phyloP scores from a whole-genome alignment of 2,888 invertebrate genomes.

The Tridacna gigas region DNA sequence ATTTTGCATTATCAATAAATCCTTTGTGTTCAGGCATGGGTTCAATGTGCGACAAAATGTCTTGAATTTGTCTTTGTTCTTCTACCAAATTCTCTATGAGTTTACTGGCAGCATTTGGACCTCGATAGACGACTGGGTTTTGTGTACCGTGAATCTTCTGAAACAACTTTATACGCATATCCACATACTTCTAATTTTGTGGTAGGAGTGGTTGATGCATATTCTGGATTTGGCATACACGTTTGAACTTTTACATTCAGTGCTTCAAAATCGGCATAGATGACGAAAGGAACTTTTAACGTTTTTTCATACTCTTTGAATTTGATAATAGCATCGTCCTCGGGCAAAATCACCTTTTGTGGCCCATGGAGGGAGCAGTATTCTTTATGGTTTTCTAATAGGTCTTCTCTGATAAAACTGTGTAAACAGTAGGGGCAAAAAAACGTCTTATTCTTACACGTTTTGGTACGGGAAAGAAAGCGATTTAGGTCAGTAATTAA shows the following conservation, averaged over 20 bases:
- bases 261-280: slow-evolving; percentile 55
- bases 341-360: slow-evolving; percentile 41
- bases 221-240: slow-evolving; percentile 44
- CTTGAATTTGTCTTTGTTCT: slow-evolving; percentile 44
- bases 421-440: slow-evolving; percentile 47
- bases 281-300: slow-evolving; percentile 45
- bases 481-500: slow-evolving; percentile 56
- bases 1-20: slow-evolving; percentile 11
- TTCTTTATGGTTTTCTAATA: slow-evolving; percentile 29
- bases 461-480: slow-evolving; percentile 51
- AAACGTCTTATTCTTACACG: slow-evolving; percentile 3
- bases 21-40: slow-evolving; percentile 39
- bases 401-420: slow-evolving; percentile 26
- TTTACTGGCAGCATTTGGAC: slow-evolving; percentile 37
- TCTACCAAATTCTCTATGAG: slow-evolving; percentile 44
- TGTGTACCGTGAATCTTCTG: slow-evolving; percentile 27
- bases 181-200: slow-evolving; percentile 44
- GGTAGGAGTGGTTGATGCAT: slow-evolving; percentile 29
- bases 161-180: slow-evolving; percentile 46
- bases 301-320: slow-evolving; percentile 54
- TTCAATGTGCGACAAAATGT: slow-evolving; percentile 37
- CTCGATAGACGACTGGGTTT: slow-evolving; percentile 49
- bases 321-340: slow-evolving; percentile 26
- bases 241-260: slow-evolving; percentile 39
- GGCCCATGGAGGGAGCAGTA: slow-evolving; percentile 41